Conservation (phyloP, 2,888 invertebrate genomes). For the Fragum fragum region DNA sequence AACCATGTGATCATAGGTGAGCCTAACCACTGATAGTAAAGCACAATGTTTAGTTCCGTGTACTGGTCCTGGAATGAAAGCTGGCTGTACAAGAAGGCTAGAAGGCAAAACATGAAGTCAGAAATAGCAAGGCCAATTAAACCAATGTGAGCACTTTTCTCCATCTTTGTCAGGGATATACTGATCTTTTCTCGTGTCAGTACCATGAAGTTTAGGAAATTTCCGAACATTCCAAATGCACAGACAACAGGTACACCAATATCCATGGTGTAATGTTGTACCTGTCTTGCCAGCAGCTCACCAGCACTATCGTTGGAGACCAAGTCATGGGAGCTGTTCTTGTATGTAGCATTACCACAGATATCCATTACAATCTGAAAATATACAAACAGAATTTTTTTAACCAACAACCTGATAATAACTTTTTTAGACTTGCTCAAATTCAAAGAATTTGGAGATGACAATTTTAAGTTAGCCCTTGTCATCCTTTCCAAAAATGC, state of each 20-base stretch:
- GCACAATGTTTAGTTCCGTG: conserved; percentile 62
- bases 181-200: conserved; percentile 82
- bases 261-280: conserved; percentile 76
- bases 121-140: conserved; percentile 84
- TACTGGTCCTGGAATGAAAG: conserved; percentile 69
- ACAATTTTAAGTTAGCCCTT: too few species aligned
- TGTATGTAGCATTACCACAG: conserved; percentile 24
- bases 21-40: conserved; percentile 80
- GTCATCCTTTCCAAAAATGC: too few species aligned
- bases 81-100: conserved; percentile 81
- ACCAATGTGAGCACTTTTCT: conserved; percentile 84
- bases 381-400: too few species aligned
- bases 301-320: conserved; percentile 10
- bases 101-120: conserved; percentile 84
- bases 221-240: conserved; percentile 83
- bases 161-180: conserved; percentile 82
- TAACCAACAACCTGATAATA: too few species aligned
- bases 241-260: conserved; percentile 81
- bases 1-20: conserved; percentile 83
- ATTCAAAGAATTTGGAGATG: too few species aligned
- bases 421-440: too few species aligned
- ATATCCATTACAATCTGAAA: conserved; percentile 15
- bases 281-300: conserved; percentile 59
- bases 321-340: conserved; percentile 16
- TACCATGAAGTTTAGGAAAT: conserved; percentile 82